Evolutionary conservation across 1,140 invertebrate genomes (phyloP), one percentile per base, ranked within the genome.

Genomic region (Grapholita molesta): DNA sequence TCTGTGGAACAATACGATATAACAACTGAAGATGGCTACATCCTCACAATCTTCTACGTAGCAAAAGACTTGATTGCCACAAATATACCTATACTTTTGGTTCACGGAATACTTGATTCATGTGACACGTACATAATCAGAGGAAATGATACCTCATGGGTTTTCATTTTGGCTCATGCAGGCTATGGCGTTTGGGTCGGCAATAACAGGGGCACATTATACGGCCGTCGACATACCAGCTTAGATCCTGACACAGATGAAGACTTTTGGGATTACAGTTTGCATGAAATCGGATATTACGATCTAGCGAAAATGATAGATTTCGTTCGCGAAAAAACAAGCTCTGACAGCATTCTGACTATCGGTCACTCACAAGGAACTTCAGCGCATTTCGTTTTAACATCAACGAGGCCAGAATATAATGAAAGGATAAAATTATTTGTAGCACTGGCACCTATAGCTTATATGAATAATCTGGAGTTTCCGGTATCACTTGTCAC

Each of bases 111-210:
- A 1, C 76, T 95, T 0, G 92, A 90, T 2, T 93, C 93, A 42
- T 94, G 94, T 1, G 92, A 94, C 0, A 94, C 95, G 77, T 96
- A 93, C 91, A 80, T 96, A 3, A 75, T 95, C 2, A 83, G 92
- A 67, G 93, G 93, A 32, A 94, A 94, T n/a, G n/a, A n/a, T 24
- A 94, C 94, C 71, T 92, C 91, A 1, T 76, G 96, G 24, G 94
- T 86, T 3, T 93, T 91, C 71, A 77, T 91, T 52, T 76, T 95
- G n/a, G 92, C 93, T 0, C 93, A 95, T 76, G 71, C 82, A 67
- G 94, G 94, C 3, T 95, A 94, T 71, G 95, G 95, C 73, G 94
- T 95, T 3, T 95, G 95, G 95, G 74, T 94, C 57, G 88, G 93
- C 2, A 95, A 95, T 76, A 86, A 86, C 9, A 84, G 95, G 53